Evolutionary conservation across 2,888 invertebrate genomes (phyloP).

Genomic region (Athetis lepigone): DNA sequence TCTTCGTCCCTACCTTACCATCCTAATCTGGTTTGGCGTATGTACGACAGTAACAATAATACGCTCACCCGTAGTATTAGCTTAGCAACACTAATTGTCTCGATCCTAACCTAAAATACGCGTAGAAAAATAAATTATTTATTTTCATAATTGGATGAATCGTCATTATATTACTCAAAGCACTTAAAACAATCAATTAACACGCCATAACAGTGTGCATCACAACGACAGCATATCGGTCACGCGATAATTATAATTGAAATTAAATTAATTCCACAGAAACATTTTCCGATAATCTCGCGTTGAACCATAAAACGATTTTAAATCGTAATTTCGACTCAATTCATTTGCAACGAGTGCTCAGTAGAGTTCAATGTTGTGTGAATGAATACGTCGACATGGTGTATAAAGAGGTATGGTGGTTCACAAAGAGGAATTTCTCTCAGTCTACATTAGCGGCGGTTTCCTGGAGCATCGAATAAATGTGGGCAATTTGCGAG

Average conservation of each 20-base stretch:
- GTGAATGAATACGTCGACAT: slow-evolving; percentile 73
- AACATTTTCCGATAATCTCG: slow-evolving; percentile 76
- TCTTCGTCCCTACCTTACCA: too few species aligned
- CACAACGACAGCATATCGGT: slow-evolving; percentile 68
- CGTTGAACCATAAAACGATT: slow-evolving; percentile 76
- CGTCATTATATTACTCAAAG: slow-evolving; percentile 9
- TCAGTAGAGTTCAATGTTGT: slow-evolving; percentile 76
- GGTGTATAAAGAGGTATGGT: slow-evolving; percentile 65
- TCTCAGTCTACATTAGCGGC: slow-evolving; percentile 80
- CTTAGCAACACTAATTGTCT: too few species aligned
- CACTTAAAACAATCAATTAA: slow-evolving; percentile 48
- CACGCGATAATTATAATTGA: slow-evolving; percentile 74
- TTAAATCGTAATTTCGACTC: slow-evolving; percentile 74
- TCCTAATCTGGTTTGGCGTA: too few species aligned
- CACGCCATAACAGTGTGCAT: slow-evolving; percentile 41
- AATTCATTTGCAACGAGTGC: slow-evolving; percentile 77
- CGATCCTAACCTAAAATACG: too few species aligned
- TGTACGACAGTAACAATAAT: too few species aligned
- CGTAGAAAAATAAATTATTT: not conserved
- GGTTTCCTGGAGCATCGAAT: slow-evolving; percentile 82
- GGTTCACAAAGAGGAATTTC: slow-evolving; percentile 77
- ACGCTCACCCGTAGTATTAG: too few species aligned
- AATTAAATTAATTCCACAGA: slow-evolving; percentile 74
- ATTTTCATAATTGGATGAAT: slow-evolving; percentile 7
- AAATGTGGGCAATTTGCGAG: slow-evolving; percentile 88